These are phyloP conservation scores for Sicus ferrugineus DNA, from an alignment of 2,888 invertebrate genomes.

Conservation along the genomic window DNA sequence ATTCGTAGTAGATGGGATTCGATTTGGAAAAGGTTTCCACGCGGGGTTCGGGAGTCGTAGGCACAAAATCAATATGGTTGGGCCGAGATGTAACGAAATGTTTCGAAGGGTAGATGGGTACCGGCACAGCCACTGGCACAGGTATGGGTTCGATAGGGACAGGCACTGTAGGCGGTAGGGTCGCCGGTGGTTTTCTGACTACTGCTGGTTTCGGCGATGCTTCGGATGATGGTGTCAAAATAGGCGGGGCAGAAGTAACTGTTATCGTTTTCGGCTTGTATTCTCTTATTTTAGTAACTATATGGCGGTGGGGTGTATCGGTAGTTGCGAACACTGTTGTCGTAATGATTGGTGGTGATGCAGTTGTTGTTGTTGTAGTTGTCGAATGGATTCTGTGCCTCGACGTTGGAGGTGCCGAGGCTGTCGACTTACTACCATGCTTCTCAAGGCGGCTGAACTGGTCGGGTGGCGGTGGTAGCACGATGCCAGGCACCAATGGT, in stretches of 20 bases:
- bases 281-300: conserved; percentile 52
- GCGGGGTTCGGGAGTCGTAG: conserved; percentile 50
- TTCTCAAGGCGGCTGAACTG: conserved; percentile 80
- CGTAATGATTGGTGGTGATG: conserved; percentile 37
- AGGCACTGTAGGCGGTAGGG: conserved; percentile 34
- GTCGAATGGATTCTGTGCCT: conserved; percentile 38
- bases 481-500: conserved; percentile 87
- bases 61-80: conserved; percentile 53
- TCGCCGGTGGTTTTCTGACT: conserved; percentile 16
- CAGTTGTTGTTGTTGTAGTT: conserved; percentile 38
- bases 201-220: conserved; percentile 49
- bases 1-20: conserved; percentile 64
- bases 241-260: conserved; percentile 71
- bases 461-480: conserved; percentile 86
- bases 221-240: conserved; percentile 18
- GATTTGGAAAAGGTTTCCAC: conserved; percentile 55
- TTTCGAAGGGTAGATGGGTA: conserved; percentile 54
- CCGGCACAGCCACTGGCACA: conserved; percentile 57
- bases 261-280: conserved; percentile 51
- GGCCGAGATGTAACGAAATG: conserved; percentile 48
- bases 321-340: conserved; percentile 40
- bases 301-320: conserved; percentile 46
- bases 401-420: conserved; percentile 35
- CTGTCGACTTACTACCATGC: conserved; percentile 59
- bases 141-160: conserved; percentile 50